phyloP scores from a whole-genome alignment of 2,797 vertebrate species.

The Eulemur rubriventer region DNA sequence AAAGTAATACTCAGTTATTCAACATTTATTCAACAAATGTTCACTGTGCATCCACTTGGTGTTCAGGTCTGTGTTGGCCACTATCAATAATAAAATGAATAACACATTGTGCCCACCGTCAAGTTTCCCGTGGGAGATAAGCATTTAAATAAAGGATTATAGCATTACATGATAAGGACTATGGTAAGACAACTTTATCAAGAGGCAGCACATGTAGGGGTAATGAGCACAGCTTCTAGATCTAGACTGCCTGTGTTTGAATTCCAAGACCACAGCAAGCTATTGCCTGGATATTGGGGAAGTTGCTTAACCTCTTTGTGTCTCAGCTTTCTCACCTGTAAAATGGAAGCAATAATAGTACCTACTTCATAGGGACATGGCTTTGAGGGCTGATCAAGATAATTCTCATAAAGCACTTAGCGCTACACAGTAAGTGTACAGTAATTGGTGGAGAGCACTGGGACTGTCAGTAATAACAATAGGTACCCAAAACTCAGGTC shows the following conservation, averaged over 20 bases:
- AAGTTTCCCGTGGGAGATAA: background rate
- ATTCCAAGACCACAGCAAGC: background rate
- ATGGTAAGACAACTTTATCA: background rate
- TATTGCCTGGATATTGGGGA: conserved; percentile 13
- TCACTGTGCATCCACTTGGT: background rate
- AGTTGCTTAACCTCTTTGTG: background rate
- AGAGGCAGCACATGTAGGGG: background rate
- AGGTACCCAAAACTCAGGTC: background rate
- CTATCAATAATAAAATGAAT: background rate
- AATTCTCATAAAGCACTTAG: background rate
- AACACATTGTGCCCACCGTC: background rate
- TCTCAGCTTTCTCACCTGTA: background rate
- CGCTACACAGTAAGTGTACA: background rate
- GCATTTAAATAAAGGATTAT: background rate
- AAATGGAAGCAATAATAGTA: background rate
- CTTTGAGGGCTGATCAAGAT: background rate
- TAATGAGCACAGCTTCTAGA: conserved; percentile 4
- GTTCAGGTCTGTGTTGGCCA: background rate
- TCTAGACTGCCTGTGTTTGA: background rate
- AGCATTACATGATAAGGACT: background rate
- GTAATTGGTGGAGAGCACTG: background rate
- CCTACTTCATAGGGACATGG: background rate
- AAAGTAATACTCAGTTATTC: background rate
- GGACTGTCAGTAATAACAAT: background rate
- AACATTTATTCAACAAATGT: background rate